These are phyloP conservation scores for Paracanthobrama guichenoti DNA, from an alignment of 2,113 vertebrate genomes.

Conservation along the genomic window DNA sequence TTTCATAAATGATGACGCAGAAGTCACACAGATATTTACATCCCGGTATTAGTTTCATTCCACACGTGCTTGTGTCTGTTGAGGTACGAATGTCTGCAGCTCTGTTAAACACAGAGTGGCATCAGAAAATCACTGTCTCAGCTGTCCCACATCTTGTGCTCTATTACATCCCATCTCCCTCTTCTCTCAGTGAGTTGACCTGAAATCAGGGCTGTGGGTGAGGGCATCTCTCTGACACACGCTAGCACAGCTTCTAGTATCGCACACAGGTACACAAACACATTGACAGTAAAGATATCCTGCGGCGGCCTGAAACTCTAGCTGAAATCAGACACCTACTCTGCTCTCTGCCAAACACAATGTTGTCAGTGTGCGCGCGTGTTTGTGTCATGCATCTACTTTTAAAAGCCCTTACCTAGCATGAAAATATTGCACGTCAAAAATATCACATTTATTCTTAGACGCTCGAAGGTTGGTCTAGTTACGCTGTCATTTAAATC, in stretches of 20 bases:
- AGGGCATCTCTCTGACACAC: slow-evolving; percentile 2
- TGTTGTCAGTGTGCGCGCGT: slow-evolving; percentile 4
- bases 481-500: slow-evolving; percentile 34
- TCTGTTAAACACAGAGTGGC: not conserved
- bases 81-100: no score
- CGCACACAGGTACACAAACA: slow-evolving; percentile 21
- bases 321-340: slow-evolving; percentile 40
- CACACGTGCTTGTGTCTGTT: not conserved
- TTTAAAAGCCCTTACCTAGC: slow-evolving; percentile 63
- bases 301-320: slow-evolving; percentile 24
- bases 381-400: slow-evolving; percentile 41
- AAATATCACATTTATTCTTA: slow-evolving; percentile 12
- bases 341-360: slow-evolving; percentile 23
- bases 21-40: not conserved
- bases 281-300: slow-evolving; percentile 21
- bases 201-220: slow-evolving; percentile 32
- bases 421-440: slow-evolving; percentile 56
- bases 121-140: not conserved
- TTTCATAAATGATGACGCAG: slow-evolving; percentile 23
- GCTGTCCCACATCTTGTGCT: not conserved
- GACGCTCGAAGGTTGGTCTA: slow-evolving; percentile 1
- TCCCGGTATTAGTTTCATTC: not conserved
- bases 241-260: slow-evolving; percentile 7
- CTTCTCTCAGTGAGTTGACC: slow-evolving; percentile 9
- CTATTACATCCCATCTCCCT: not conserved